phyloP scores from a whole-genome alignment of 2,113 vertebrate species.

The Hippocampus mohnikei region DNA sequence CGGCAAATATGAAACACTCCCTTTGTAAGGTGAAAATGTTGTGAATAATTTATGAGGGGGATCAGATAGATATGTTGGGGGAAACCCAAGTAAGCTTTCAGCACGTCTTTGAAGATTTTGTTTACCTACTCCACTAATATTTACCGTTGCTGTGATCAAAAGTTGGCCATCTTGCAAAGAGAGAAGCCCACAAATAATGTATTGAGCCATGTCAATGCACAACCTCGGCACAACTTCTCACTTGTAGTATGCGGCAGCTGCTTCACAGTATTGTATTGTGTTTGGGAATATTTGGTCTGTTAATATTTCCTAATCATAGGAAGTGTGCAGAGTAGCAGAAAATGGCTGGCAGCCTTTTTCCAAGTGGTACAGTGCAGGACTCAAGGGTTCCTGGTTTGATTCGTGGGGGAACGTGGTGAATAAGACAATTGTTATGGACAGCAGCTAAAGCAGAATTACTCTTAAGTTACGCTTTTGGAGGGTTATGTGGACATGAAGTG shows the following conservation, averaged over 20 bases:
- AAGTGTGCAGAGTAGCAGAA: background rate
- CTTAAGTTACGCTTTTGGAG: too few relatives aligned
- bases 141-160: conserved; percentile 63
- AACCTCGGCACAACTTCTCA: conserved; percentile 19
- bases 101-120: conserved; percentile 59
- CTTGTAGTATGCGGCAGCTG: conserved; percentile 19
- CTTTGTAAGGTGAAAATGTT: conserved; percentile 52
- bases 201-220: conserved; percentile 41
- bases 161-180: conserved; percentile 25
- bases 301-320: background rate
- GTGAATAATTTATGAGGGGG: conserved; percentile 61
- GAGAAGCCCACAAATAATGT: conserved; percentile 48
- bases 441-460: too few relatives aligned
- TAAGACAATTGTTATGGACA: background rate
- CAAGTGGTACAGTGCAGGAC: background rate
- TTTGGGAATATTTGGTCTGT: background rate
- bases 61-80: conserved; percentile 46
- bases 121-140: conserved; percentile 66
- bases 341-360: background rate
- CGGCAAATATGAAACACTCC: conserved; percentile 56
- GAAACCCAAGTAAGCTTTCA: conserved; percentile 60
- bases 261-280: conserved; percentile 31
- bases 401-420: background rate
- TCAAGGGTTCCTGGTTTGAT: background rate
- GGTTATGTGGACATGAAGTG: too few relatives aligned